These are phyloP conservation scores for Heterotilapia buettikoferi DNA, from an alignment of 2,113 vertebrate genomes.

Conservation along the genomic window DNA sequence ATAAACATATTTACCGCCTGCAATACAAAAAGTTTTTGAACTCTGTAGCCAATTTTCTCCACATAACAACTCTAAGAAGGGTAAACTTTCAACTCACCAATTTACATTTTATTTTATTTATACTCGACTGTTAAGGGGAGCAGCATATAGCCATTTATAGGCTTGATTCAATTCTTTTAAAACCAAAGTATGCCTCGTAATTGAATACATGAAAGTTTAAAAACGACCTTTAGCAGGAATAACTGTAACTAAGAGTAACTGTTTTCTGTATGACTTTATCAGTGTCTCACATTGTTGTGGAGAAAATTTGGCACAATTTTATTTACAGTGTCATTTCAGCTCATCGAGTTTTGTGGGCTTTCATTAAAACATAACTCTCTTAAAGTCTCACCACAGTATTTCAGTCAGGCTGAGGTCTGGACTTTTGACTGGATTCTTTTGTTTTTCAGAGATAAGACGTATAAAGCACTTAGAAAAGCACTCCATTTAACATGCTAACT, in stretches of 20 bases:
- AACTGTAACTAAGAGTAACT: not conserved
- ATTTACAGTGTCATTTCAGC: not conserved
- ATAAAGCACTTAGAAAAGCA: not conserved
- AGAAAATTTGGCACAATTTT: not conserved
- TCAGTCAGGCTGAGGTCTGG: not conserved
- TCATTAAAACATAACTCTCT: not conserved
- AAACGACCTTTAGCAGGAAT: not conserved
- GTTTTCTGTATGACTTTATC: not conserved
- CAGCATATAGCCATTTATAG: not conserved
- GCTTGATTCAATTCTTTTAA: not conserved
- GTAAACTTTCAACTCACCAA: rapidly evolving
- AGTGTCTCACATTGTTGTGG: not conserved
- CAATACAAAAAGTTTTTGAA: not conserved
- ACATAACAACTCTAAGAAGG: not conserved
- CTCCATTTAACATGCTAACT: not conserved
- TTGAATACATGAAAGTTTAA: not conserved
- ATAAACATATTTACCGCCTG: not conserved
- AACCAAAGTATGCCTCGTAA: rapidly evolving
- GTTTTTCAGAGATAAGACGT: not conserved
- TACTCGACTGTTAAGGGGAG: not conserved
- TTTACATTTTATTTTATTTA: not conserved
- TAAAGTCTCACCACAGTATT: not conserved
- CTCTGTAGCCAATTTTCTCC: not conserved
- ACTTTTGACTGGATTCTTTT: not conserved
- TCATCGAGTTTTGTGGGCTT: not conserved